A percentile compares a stretch with the other conserved stretches of the same genome.
These are phyloP conservation scores for Phasianus colchicus DNA, from an alignment of 2,113 vertebrate species.

Conservation along the genomic window DNA sequence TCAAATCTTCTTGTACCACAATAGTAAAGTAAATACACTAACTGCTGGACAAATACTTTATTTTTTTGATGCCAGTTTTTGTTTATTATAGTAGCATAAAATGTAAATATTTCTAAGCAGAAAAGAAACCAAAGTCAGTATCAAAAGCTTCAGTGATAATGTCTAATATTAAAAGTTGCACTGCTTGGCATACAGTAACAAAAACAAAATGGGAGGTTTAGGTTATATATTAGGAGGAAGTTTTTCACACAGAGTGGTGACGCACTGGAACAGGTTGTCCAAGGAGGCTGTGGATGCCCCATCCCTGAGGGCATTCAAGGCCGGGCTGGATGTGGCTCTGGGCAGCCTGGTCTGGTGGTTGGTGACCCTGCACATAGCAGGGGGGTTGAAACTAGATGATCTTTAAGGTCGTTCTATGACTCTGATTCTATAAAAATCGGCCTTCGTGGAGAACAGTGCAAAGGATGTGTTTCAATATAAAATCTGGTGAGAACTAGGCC, in stretches of 20 bases:
- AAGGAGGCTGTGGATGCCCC: too few relatives aligned
- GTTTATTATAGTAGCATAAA: neutral
- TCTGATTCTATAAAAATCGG: neutral
- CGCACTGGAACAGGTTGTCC: too few relatives aligned
- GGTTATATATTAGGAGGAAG: too few relatives aligned
- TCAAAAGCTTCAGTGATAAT: conserved; percentile 10
- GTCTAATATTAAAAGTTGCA: neutral
- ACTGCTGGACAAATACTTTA: neutral
- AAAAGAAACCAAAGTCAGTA: conserved; percentile 14
- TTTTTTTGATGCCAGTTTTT: neutral
- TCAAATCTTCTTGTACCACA: neutral
- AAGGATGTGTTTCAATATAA: conserved; percentile 17
- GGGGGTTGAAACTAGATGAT: too few relatives aligned
- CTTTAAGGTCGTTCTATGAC: too few relatives aligned
- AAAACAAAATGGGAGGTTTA: neutral
- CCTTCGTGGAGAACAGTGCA: neutral
- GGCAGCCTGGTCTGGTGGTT: too few relatives aligned
- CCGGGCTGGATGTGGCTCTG: too few relatives aligned
- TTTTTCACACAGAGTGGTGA: too few relatives aligned
- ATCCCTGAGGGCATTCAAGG: too few relatives aligned
- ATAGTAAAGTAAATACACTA: neutral
- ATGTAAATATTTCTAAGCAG: neutral
- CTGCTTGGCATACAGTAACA: neutral
- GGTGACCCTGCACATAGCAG: too few relatives aligned
- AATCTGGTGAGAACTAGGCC: neutral